Base-by-base conservation (phyloP, 1,140 invertebrate genomes). In the Drosophila ficusphila region DNA sequence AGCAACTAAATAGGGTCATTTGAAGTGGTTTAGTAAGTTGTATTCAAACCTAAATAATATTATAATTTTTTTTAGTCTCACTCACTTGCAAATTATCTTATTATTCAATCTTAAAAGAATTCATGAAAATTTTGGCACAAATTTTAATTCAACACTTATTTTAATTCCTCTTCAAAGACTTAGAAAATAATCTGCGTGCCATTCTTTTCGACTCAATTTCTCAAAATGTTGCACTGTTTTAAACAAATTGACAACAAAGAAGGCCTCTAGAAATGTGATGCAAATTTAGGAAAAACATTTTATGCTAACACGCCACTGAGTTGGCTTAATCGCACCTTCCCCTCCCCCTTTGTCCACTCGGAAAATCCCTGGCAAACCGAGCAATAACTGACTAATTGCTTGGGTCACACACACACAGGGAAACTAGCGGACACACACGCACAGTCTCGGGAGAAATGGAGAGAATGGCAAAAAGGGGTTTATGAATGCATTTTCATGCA, bases 311-410 rank as follows among this genome's bases (percentile, higher is more conserved):
- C 31, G 58, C 54, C 39, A 68, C 61, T 27, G 33, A 33, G 39
- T 34, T 18, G 21, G 21, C 48, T 52, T 72, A 61, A 62, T 73
- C 57, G 57, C 23, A 38, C 33, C 12, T 53, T n/a, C 12, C 9
- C 39, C 41, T 49, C 8, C 34, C n/a, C 29, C 29, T 11, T 7
- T 18, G 4, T 4, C 42, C 8, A 5, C 42, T 46, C 14, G 11
- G 8, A 27, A 41, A 41, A 31, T 11, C 23, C 25, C 18, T 27
- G 33, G 21, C 7, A 39, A 47, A 62, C 61, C 77, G 49, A 79
- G 81, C 76, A 72, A 85, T 86, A 81, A 79, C 79, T 79, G 81
- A 85, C 79, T 85, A 85, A 85, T 85, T 85, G 79, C 81, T 86
- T 42, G 61, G 74, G 73, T 73, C 41, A 23, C 74, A 79, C 72